Evolutionary conservation across 2,888 invertebrate species (phyloP), one percentile per base, ranked within the genome.

Genomic region (Plusia festucae): DNA sequence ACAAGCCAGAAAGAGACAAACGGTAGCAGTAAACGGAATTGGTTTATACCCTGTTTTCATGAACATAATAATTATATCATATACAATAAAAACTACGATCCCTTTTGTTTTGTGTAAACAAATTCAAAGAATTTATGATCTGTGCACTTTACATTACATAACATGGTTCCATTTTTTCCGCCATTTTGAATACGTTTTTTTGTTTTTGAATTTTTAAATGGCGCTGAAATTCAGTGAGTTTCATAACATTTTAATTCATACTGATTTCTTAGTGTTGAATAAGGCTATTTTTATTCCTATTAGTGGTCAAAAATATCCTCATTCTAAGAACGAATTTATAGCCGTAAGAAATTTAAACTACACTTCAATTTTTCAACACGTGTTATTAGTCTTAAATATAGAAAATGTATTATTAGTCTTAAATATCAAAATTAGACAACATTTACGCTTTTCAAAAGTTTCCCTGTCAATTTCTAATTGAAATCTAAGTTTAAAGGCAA

Each of bases 51-150:
- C 75, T 40, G 60, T 77, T 81, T 86, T 85, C 82, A 84, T 86
- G 83, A 85, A 85, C 71, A 77, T 76, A 78, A 83, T 84, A n/a
- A n/a, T n/a, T n/a, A 82, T 82, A 85, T 86, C 81, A 83, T 76
- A 60, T 59, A 76, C 71, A 82, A 85, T 85, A 84, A 83, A 40
- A 82, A 85, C 78, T 79, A 78, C 59, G 55, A 64, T 54, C 57
- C 59, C 55, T 68, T 56, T 79, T 82, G 79, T 83, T 82, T 83
- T 77, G 78, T 74, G 82, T 84, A 83, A 82, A 78, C 68, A 82
- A 83, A 83, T 81, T 81, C 66, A 73, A 70, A 62, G 53, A 78
- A 81, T 84, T 84, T 87, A 82, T 78, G 77, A 68, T 68, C 59
- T 60, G 30, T 68, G 57, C 58, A 73, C 44, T 70, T 67, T 65